Evolutionary conservation across 2,113 vertebrate genomes (phyloP).

Genomic region (Hemicordylus capensis): DNA sequence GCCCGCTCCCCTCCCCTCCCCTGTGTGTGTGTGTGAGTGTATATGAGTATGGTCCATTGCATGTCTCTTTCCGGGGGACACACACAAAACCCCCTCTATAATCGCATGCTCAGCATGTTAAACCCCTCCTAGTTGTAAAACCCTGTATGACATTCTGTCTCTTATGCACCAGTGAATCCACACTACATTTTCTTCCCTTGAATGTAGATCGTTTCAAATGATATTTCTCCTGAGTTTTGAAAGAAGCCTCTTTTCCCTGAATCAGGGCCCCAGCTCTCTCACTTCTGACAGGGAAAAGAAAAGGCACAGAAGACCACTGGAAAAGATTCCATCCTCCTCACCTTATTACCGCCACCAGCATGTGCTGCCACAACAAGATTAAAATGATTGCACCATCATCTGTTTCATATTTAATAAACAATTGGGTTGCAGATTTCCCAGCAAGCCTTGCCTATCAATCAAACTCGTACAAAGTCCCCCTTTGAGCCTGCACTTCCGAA

Average conservation of each 20-base stretch:
- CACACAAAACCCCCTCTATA: no score
- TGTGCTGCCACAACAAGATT: slow-evolving; percentile 42
- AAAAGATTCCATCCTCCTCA: not conserved
- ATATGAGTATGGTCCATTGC: not conserved
- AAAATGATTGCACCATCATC: slow-evolving; percentile 63
- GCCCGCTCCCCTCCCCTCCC: not conserved
- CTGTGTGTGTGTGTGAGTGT: not conserved
- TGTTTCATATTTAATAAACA: slow-evolving; percentile 68
- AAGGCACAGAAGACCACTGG: not conserved
- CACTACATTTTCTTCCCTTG: not conserved
- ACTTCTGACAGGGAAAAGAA: not conserved
- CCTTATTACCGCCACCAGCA: not conserved
- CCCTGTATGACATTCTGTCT: no score
- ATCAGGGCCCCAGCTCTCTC: not conserved
- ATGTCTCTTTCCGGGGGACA: no score
- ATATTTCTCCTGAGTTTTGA: not conserved
- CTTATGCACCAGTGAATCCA: not conserved
- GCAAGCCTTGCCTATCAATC: slow-evolving; percentile 66
- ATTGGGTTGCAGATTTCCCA: slow-evolving; percentile 64
- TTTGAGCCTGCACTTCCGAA: slow-evolving; percentile 34
- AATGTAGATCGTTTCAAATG: not conserved
- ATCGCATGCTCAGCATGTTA: no score
- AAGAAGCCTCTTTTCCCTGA: not conserved
- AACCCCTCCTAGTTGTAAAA: no score
- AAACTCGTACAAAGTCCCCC: slow-evolving; percentile 53